Conservation (phyloP, 2,797 vertebrate species). For the Acanthurus tractus region DNA sequence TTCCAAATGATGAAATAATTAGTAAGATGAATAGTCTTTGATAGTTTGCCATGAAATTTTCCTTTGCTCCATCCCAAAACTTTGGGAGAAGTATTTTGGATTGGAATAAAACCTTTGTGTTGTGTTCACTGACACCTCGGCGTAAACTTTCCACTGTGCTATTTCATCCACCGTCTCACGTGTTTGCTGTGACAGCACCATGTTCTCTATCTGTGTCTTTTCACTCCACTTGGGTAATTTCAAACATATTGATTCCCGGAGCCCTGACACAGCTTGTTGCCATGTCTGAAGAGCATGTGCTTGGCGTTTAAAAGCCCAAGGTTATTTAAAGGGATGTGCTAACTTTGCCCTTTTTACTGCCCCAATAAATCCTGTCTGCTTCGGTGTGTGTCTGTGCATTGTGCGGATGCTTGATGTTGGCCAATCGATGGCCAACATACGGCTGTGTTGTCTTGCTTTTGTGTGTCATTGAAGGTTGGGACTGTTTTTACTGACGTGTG, state of each 20-base stretch:
- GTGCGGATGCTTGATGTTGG: constrained; percentile 43
- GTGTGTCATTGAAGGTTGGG: constrained; percentile 41
- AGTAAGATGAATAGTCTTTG: background rate
- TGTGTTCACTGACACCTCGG: constrained; percentile 14
- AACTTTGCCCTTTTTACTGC: constrained; percentile 79
- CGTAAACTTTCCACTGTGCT: constrained; percentile 39
- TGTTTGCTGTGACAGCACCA: constrained; percentile 59
- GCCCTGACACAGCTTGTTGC: constrained; percentile 71
- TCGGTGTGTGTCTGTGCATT: constrained; percentile 40
- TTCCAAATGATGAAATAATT: constrained; percentile 11
- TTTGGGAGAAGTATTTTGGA: background rate
- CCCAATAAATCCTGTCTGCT: constrained; percentile 73
- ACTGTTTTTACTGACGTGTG: constrained; percentile 56
- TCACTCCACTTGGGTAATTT: constrained; percentile 71
- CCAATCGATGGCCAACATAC: constrained; percentile 49
- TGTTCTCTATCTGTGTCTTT: constrained; percentile 52
- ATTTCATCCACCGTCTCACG: constrained; percentile 31
- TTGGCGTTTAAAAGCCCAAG: constrained; percentile 74
- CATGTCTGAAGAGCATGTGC: constrained; percentile 72
- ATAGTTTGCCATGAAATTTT: background rate
- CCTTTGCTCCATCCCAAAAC: constrained; percentile 13
- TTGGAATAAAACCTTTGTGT: constrained; percentile 5
- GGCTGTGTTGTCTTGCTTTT: constrained; percentile 45
- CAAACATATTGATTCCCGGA: constrained; percentile 74
- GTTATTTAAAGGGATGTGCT: constrained; percentile 87